Evolutionary conservation across 1,140 invertebrate species (phyloP), one percentile per base, ranked within the genome.

Genomic region (Heliconius nattereri): DNA sequence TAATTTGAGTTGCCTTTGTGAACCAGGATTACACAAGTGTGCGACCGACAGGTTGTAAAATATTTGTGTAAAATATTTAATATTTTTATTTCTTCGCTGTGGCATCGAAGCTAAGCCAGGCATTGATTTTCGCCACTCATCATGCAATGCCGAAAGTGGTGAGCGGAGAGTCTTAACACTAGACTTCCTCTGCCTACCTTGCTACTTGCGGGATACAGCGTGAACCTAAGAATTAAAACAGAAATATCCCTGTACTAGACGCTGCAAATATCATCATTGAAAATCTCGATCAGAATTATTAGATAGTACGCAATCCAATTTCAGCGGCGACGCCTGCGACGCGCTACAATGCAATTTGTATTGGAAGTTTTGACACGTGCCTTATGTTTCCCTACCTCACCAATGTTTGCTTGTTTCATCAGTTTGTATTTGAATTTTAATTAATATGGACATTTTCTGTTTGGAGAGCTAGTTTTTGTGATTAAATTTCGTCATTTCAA

Each of bases 231-330:
- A 66, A 26, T 13, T 3, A 13, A 66, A 66, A 66, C 23, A 11
- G 23, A 26, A 3, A 3, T 60, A 20, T 54, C 19, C 52, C n/a
- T 20, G 32, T 35, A 71, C 16, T 20, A 71, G 81, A 7, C 19
- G 29, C 73, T 86, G 85, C 88, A 86, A 91, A 87, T 79, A 85
- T 87, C 85, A 89, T 91, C 87, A 88, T 85, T 80, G 84, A 85
- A 88, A 87, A 90, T 92, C 90, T 90, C 87, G 87, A 89, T 87
- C 81, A 84, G 85, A 87, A 88, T 92, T 86, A 91, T 88, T 88
- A 89, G 89, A 86, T 87, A 87, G 85, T 89, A 79, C 86, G 90
- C 91, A 93, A 92, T 92, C 90, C 87, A 92, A 93, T 92, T 91
- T 89, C 85, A 87, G 85, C 79, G 86, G 76, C 84, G 84, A 83